Conservation (phyloP, 2,888 invertebrate species). For the Tachina fera region DNA sequence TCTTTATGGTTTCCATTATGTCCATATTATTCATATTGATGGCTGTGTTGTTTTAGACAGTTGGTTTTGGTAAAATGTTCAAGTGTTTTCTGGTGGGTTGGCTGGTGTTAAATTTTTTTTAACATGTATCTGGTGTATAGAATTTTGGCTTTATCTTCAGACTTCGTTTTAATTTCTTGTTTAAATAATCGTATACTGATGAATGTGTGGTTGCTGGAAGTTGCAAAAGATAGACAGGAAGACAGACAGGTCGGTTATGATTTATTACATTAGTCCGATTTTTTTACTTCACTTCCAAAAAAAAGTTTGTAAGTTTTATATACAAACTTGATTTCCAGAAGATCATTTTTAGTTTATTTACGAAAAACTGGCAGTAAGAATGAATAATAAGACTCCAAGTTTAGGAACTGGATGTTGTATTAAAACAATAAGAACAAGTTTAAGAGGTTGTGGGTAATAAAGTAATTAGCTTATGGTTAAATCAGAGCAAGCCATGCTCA, state of each 20-base stretch:
- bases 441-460: no score
- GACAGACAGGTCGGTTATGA: neutral
- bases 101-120: neutral
- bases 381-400: no score
- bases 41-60: neutral
- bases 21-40: neutral
- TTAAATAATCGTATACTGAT: neutral
- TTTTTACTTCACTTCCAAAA: no score
- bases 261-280: neutral
- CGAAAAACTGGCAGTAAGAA: no score
- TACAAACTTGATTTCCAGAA: no score
- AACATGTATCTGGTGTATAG: slow-evolving; percentile 15
- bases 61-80: neutral
- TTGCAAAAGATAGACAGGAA: neutral
- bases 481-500: no score
- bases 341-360: no score
- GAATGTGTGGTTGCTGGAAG: neutral
- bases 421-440: no score
- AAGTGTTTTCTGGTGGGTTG: slow-evolving; percentile 20
- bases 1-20: neutral
- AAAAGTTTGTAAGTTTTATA: no score
- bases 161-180: neutral
- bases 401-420: no score
- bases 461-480: no score
- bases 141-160: neutral